Percentiles rank a stretch among this genome's conserved stretches.
Evolutionary conservation across 2,888 invertebrate species (phyloP).

Genomic region (Carabus problematicus): DNA sequence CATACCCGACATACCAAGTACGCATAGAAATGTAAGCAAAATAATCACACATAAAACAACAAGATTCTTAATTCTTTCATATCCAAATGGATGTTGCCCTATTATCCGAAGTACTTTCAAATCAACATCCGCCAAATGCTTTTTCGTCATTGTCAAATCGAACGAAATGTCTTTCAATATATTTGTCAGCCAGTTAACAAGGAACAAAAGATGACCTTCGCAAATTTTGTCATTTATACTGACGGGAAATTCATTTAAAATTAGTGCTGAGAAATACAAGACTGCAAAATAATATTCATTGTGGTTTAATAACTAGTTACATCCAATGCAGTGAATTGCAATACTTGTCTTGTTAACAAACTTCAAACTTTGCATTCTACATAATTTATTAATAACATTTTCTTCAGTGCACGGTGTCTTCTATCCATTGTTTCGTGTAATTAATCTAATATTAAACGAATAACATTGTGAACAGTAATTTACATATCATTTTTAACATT

Average conservation of each 20-base stretch:
- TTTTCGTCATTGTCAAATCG: background rate
- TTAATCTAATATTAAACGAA: background rate
- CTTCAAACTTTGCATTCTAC: no score
- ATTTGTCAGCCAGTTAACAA: no score
- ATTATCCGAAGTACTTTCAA: background rate
- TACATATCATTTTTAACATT: constrained; percentile 4
- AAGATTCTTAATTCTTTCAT: constrained; percentile 1
- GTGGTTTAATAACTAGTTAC: no score
- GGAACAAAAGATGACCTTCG: no score
- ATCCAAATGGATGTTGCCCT: background rate
- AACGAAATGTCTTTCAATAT: no score
- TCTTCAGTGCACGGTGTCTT: background rate
- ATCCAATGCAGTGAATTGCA: no score
- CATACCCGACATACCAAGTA: background rate
- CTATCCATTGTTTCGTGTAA: background rate
- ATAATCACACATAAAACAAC: background rate
- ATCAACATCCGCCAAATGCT: background rate
- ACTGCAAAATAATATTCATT: no score
- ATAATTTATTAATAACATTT: background rate
- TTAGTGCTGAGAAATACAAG: no score
- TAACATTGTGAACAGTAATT: constrained; percentile 1
- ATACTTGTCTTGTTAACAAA: no score
- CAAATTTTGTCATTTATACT: no score
- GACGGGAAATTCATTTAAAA: no score
- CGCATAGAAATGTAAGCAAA: background rate